Percentiles rank a stretch among this genome's conserved stretches.
Evolutionary conservation across 2,797 vertebrate species (phyloP).

Genomic region (Smutsia gigantea): DNA sequence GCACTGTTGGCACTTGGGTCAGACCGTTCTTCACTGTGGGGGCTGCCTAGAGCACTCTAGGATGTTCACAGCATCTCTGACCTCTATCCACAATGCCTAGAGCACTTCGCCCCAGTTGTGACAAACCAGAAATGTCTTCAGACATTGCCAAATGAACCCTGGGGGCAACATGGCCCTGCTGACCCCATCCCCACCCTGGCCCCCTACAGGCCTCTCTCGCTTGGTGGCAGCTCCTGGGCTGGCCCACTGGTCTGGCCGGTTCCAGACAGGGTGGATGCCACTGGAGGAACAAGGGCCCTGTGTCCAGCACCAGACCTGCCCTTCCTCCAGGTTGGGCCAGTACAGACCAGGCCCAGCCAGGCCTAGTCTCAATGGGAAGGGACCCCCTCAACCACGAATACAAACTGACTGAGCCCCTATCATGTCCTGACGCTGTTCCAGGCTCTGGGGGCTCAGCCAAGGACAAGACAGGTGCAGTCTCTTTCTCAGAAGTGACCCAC

Average conservation of each 20-base stretch:
- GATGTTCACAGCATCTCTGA: not conserved
- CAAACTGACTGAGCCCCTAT: not conserved
- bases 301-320: not conserved
- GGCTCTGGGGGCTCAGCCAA: not conserved
- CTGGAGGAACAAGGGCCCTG: conserved; percentile 43
- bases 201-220: not conserved
- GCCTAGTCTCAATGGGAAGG: conserved; percentile 63
- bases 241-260: not conserved
- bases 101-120: not conserved
- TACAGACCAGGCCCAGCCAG: conserved; percentile 58
- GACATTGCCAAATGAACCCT: not conserved
- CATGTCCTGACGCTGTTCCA: conserved; percentile 34
- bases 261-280: not conserved
- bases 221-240: not conserved
- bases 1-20: not conserved
- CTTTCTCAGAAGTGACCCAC: not conserved
- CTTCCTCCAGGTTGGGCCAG: not conserved
- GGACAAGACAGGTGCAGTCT: rapidly evolving
- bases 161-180: not conserved
- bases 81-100: too few relatives aligned
- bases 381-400: conserved; percentile 20
- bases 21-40: not conserved
- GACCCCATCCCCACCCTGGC: not conserved
- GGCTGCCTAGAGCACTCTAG: not conserved
- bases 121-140: not conserved